Base-by-base conservation (phyloP, 2,113 vertebrate genomes). In the Mandrillus leucophaeus region DNA sequence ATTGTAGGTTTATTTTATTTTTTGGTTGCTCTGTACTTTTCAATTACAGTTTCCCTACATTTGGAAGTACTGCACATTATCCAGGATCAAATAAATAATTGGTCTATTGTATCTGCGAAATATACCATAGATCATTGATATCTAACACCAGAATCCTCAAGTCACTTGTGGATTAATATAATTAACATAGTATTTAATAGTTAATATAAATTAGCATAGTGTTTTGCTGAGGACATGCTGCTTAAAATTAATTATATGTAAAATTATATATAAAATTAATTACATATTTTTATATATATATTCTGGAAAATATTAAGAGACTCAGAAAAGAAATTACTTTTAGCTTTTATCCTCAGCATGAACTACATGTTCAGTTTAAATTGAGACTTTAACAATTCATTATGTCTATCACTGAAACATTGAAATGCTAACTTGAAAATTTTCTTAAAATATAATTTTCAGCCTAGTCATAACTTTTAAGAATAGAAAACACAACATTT, bases 251-350 rank as follows among this genome's bases (percentile, higher is more conserved):
- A 52, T 90, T 18, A 48, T 13, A 88, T 81, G 13, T 64, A 64
- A 64, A 64, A 64, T 64, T 64, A 64, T 30, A 14, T 64, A 64
- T 64, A 64, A 64, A 64, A 30, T 64, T 30, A 64, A 64, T 64
- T 64, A 64, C 6, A 30, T 64, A 64, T 64, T 64, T 64, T 13
- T 64, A 64, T 64, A 55, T 64, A 18, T 75, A 20, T 90, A 66
- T 72, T 93, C 64, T 85, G 32, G 4, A 81, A 84, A 80, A 32
- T 85, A 88, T 78, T 92, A 90, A 96, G 27, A 48, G 11, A 76
- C 30, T 92, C 75, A 40, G 86, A 83, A 40, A 23, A 92, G 45
- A 80, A 95, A 79, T 35, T 79, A 27, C 80, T 97, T 96, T 95
- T 22, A 89, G 12, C 23, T 84, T 64, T 66, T 89, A 83, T 66